Base-by-base conservation (phyloP, 1,140 invertebrate genomes). In the Pogonus chalceus region DNA sequence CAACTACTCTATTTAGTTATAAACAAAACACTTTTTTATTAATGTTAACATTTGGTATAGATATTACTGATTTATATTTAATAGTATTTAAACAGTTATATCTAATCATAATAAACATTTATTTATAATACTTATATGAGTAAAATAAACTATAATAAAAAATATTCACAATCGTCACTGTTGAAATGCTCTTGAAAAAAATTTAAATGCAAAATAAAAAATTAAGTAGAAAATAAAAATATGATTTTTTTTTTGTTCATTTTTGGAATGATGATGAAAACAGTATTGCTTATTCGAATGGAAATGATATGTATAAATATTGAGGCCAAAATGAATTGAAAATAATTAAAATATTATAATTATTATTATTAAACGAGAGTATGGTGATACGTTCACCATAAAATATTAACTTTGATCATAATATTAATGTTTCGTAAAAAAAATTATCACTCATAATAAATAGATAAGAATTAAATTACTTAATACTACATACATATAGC, bases 321-420 rank as follows among this genome's bases (percentile, higher is more conserved):
- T 31, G 26, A 31, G 14, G 37, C 37, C 37, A 16, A 31, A 31
- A 31, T 31, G 14, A 31, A 31, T 14, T n/a, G 4, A 31, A 43
- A 16, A 43, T 31, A 43, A 43, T 12, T 10, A 43, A 43, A 16
- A 43, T 10, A 43, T 43, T 43, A 43, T 10, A 43, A 31, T 10
- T 43, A 12, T 43, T 43, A 12, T 43, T n/a, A n/a, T 43, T 43
- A 43, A 9, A 43, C 18, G 4, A 43, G 18, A 43, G 7, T n/a
- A n/a, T 43, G 37, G 18, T 43, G 37, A 18, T 16, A 31, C 4
- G 4, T 43, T 43, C 18, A 18, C 37, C 9, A 43, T 10, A 10
- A 12, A 43, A 43, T 43, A 12, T 43, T 43, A 43, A 43, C 37
- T 43, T 43, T 43, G 37, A 10, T 43, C 37, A 43, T 43, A 43